These are phyloP conservation scores for Melanotaenia nigrans DNA, from an alignment of 2,797 vertebrate species.

Conservation along the genomic window DNA sequence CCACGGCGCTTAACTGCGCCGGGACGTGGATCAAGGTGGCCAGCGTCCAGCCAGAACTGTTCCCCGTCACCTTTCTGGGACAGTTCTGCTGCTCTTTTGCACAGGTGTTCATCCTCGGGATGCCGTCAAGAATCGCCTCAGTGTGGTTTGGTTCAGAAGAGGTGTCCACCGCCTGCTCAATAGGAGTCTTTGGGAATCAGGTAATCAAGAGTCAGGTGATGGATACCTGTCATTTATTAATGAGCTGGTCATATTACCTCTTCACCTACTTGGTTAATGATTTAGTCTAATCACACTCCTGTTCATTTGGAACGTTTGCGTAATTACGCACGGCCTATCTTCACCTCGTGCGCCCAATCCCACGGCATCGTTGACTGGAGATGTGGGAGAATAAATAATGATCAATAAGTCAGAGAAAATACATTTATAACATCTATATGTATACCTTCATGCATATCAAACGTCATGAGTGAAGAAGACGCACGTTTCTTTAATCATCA, in stretches of 20 bases:
- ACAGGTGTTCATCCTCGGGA: slow-evolving; percentile 96
- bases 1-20: slow-evolving; percentile 89
- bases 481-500: neutral
- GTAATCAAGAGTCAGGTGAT: slow-evolving; percentile 70
- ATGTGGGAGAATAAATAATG: neutral
- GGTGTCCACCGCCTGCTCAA: slow-evolving; percentile 96
- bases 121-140: slow-evolving; percentile 93
- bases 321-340: slow-evolving; percentile 51
- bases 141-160: slow-evolving; percentile 97
- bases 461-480: neutral
- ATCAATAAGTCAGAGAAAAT: neutral
- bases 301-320: slow-evolving; percentile 41
- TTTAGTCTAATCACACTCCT: neutral
- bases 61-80: slow-evolving; percentile 88
- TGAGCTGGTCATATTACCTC: neutral
- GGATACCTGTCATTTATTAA: neutral
- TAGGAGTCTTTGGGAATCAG: slow-evolving; percentile 97
- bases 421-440: neutral
- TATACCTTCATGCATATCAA: neutral
- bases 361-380: neutral
- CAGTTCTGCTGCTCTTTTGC: slow-evolving; percentile 89
- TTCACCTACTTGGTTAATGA: slow-evolving; percentile 3
- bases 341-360: neutral
- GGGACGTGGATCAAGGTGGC: slow-evolving; percentile 95
- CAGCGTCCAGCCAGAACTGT: slow-evolving; percentile 86